Evolutionary conservation across 2,888 invertebrate species (phyloP).

Genomic region (Lacanobia oleracea): DNA sequence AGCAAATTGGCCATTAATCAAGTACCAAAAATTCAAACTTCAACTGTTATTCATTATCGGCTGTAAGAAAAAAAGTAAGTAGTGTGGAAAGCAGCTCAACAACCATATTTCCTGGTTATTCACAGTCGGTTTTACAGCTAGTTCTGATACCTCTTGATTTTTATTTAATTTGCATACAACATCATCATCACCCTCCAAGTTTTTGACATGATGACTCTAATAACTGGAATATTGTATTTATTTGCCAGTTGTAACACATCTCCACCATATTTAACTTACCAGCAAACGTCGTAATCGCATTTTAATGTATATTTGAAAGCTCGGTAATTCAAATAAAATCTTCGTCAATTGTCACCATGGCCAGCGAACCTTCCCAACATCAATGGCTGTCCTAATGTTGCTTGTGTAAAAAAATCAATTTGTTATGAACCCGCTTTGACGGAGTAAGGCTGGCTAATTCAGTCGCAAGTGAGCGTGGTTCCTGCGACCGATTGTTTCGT

Average conservation of each 20-base stretch:
- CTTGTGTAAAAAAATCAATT: constrained; percentile 81
- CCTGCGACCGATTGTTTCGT: constrained; percentile 78
- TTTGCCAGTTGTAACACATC: constrained; percentile 62
- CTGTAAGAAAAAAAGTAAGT: not conserved
- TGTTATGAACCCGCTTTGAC: constrained; percentile 75
- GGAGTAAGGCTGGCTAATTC: constrained; percentile 77
- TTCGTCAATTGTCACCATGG: constrained; percentile 67
- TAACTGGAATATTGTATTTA: constrained; percentile 56
- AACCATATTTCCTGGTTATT: not conserved
- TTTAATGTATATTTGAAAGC: constrained; percentile 70
- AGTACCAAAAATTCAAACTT: not conserved
- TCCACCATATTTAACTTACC: constrained; percentile 55
- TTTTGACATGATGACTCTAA: constrained; percentile 35
- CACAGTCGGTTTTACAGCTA: not conserved
- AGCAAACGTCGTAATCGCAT: constrained; percentile 64
- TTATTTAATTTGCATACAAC: constrained; percentile 53
- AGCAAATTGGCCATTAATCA: not conserved
- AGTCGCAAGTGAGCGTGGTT: constrained; percentile 84
- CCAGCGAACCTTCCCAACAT: constrained; percentile 59
- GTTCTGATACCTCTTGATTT: constrained; percentile 31
- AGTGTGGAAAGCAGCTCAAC: not conserved
- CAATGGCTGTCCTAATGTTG: constrained; percentile 67
- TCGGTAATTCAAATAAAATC: constrained; percentile 69
- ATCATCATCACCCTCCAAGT: constrained; percentile 29
- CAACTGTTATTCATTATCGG: not conserved